Conservation (phyloP, 1,140 invertebrate genomes). For the Probaryconus sp. region DNA sequence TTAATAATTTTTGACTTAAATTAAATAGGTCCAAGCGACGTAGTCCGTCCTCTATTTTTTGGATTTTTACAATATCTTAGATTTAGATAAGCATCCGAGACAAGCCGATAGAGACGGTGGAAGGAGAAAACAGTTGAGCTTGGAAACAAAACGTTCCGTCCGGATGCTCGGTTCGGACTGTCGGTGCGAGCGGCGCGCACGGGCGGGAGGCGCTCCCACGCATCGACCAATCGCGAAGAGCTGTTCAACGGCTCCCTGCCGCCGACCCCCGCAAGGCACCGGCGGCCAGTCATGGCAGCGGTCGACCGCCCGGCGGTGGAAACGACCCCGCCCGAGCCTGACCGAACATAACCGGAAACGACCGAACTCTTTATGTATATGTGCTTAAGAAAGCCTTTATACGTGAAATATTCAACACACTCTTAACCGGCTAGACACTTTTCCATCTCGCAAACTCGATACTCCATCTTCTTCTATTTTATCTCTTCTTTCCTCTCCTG, state of each 20-base stretch:
- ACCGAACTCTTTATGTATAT: constrained; percentile 62
- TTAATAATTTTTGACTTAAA: too few species aligned
- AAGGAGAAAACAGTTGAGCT: constrained; percentile 24
- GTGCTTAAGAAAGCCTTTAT: constrained; percentile 60
- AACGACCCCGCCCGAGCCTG: constrained; percentile 58
- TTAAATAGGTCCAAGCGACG: too few species aligned
- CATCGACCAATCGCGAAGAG: constrained; percentile 73
- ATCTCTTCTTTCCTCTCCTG: neutral
- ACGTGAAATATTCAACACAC: constrained; percentile 3
- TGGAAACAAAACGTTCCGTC: constrained; percentile 54
- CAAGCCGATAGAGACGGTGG: constrained; percentile 18
- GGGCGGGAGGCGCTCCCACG: constrained; percentile 77
- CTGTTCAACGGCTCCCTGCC: constrained; percentile 39
- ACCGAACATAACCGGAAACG: constrained; percentile 58
- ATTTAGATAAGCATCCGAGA: too few species aligned
- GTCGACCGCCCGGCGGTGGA: constrained; percentile 63
- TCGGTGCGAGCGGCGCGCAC: constrained; percentile 66
- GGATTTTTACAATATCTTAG: too few species aligned
- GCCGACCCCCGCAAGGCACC: constrained; percentile 48
- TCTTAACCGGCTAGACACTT: constrained; percentile 3
- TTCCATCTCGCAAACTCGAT: constrained; percentile 1
- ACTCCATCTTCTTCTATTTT: neutral
- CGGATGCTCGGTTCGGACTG: constrained; percentile 75
- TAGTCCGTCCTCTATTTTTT: too few species aligned
- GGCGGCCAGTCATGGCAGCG: constrained; percentile 71